Evolutionary conservation across 1,140 invertebrate genomes (phyloP), one percentile per base, ranked within the genome.

Genomic region (Sesamia nonagrioides): DNA sequence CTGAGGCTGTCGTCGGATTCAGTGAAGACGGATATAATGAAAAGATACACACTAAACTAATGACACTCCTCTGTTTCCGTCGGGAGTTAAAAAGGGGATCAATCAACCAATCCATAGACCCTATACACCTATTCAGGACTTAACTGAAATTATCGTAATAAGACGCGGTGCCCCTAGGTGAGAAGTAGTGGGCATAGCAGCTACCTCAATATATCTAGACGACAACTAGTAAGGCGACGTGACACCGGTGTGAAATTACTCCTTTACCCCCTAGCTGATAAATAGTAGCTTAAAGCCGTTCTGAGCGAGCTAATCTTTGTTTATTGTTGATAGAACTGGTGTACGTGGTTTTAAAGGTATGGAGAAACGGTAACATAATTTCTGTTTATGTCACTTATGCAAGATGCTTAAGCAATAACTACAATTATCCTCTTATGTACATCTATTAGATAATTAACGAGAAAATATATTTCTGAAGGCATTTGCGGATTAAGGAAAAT

Each of bases 161-260:
- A 66, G 56, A 66, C 18, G n/a, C 27, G 56, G 56, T 6, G 35
- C 8, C 17, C n/a, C 40, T n/a, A 17, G 17, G 42, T 5, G 2
- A 7, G 17, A 42, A 68, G 37, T 68, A 48, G 37, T 68, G 17
- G 63, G 42, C 4, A 68, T 5, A 42, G 42, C 27, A 48, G 37
- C 40, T 4, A 40, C 9, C 60, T 75, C 78, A 81, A 83, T 83
- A 85, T 78, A 54, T 72, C 27, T 52, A 21, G 33, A 21, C 63
- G 63, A 68, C 68, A 71, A 71, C 68, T 71, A 71, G 21, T 17
- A 21, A 77, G 18, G 35, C 18, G 61, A 60, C 73, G 78, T 80
- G 80, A 82, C 77, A 45, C 48, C 40, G 45, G 35, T 48, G 45
- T 77, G 58, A 72, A 73, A 79, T 78, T 40, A 78, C 69, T 73